These are phyloP conservation scores for Automeris io DNA, from an alignment of 2,888 invertebrate species.

Conservation along the genomic window DNA sequence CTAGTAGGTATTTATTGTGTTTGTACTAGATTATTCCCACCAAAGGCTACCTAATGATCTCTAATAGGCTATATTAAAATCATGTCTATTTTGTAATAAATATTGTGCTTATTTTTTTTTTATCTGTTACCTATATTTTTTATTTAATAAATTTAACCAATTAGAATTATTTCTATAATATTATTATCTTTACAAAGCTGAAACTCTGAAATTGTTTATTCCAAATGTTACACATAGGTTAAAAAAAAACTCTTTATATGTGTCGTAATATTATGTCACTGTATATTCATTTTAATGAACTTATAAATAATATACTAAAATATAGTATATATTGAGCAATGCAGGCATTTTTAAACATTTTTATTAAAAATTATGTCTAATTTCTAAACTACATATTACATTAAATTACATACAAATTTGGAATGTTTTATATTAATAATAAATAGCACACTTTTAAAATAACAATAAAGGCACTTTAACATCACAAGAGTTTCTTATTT, in stretches of 20 bases:
- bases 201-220: no score
- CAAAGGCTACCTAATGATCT: no score
- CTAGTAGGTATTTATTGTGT: no score
- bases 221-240: no score
- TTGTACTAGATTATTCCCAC: no score
- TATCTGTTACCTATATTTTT: no score
- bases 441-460: constrained; percentile 17
- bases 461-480: not conserved
- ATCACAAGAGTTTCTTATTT: not conserved
- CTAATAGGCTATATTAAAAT: no score
- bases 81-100: no score
- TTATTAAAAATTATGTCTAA: constrained; percentile 17
- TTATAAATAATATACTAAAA: constrained; percentile 4
- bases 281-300: constrained; percentile 13
- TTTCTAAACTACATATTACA: constrained; percentile 18
- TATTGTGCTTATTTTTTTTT: no score
- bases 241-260: not conserved
- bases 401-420: constrained; percentile 19
- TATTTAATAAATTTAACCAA: no score
- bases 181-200: no score
- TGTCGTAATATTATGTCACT: not conserved
- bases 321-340: constrained; percentile 38
- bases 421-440: constrained; percentile 27
- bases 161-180: no score
- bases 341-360: constrained; percentile 31